These are phyloP conservation scores for Leucozona laternaria DNA, from an alignment of 2,888 invertebrate species.

Conservation along the genomic window DNA sequence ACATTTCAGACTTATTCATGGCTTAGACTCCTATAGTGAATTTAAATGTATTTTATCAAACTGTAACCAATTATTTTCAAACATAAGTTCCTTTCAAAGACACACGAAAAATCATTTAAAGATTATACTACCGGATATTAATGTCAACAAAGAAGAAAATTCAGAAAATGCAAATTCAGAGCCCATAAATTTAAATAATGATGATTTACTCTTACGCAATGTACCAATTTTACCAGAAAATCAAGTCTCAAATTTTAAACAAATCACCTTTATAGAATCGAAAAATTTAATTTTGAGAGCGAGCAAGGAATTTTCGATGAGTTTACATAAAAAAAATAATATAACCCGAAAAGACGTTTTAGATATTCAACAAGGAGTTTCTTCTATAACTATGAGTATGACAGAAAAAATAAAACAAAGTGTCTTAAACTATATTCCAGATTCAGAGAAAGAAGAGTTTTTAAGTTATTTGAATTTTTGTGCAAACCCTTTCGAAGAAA, in stretches of 20 bases:
- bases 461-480: constrained; percentile 17
- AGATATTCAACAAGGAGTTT: constrained; percentile 15
- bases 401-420: constrained; percentile 19
- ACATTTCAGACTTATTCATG: constrained; percentile 41
- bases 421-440: constrained; percentile 11
- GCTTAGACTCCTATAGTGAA: constrained; percentile 14
- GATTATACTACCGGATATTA: not conserved
- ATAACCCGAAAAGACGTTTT: constrained; percentile 17
- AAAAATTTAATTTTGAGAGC: not conserved
- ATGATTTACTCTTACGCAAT: not conserved
- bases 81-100: constrained; percentile 15
- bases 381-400: constrained; percentile 10
- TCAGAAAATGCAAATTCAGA: not conserved
- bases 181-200: not conserved
- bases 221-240: not conserved
- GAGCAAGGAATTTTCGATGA: constrained; percentile 8
- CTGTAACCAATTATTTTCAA: constrained; percentile 35
- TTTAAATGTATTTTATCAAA: constrained; percentile 14
- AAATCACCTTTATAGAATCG: not conserved
- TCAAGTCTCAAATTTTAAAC: not conserved
- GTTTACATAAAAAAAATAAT: constrained; percentile 28
- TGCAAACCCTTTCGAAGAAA: constrained; percentile 27
- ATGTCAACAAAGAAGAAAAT: not conserved
- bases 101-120: constrained; percentile 37
- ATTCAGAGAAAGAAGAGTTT: constrained; percentile 18